These are phyloP conservation scores for Microtus oregoni DNA, from an alignment of 2,113 vertebrate species.

Conservation along the genomic window DNA sequence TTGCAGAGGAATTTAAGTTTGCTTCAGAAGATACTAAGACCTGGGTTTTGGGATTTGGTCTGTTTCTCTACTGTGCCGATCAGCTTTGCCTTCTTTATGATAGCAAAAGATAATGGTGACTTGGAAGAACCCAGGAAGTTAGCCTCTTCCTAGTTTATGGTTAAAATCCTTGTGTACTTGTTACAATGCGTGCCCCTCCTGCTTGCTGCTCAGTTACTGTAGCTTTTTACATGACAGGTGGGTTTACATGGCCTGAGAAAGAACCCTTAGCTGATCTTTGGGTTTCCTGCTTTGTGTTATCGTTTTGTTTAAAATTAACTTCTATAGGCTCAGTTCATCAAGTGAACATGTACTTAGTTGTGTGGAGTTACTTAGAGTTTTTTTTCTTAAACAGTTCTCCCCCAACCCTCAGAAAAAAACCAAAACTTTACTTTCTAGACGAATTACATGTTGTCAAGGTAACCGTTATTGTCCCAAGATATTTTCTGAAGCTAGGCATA, in stretches of 20 bases:
- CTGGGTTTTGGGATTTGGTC: background rate
- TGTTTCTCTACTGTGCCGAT: background rate
- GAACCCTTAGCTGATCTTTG: background rate
- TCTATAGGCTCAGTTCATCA: background rate
- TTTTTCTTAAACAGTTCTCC: too few relatives aligned
- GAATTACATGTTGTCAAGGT: slow-evolving; percentile 38
- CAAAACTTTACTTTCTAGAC: background rate
- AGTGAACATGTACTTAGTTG: background rate
- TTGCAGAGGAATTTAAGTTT: background rate
- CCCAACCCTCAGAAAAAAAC: too few relatives aligned
- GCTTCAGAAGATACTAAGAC: too few relatives aligned
- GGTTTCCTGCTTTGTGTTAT: background rate
- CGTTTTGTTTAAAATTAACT: slow-evolving; percentile 31
- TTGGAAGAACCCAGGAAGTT: background rate
- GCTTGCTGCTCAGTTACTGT: background rate
- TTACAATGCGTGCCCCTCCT: background rate
- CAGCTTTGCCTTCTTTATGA: background rate
- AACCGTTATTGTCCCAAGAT: slow-evolving; percentile 25
- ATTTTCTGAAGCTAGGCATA: slow-evolving; percentile 26
- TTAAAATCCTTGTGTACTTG: background rate
- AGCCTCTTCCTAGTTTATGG: background rate
- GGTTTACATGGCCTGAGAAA: background rate
- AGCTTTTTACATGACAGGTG: background rate
- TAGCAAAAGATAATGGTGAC: slow-evolving; percentile 6
- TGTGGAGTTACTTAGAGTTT: background rate